Evolutionary conservation across 1,140 invertebrate species (phyloP).

Genomic region (Paralvinella palmiformis): DNA sequence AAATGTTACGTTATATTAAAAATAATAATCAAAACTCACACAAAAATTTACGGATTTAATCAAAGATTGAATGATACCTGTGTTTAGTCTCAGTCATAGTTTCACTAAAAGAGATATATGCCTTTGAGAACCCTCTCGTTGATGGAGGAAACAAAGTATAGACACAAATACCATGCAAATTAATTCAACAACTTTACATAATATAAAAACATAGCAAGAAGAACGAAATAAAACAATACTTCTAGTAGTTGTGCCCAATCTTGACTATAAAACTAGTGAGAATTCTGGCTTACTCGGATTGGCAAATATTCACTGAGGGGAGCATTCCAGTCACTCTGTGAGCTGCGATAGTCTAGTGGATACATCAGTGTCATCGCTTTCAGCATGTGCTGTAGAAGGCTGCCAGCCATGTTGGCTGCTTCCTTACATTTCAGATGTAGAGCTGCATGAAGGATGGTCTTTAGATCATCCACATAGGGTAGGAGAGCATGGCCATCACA

Average conservation of each 20-base stretch:
- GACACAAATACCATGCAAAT: too few relatives aligned
- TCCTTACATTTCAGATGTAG: conserved; percentile 60
- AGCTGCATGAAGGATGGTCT: conserved; percentile 59
- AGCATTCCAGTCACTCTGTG: conserved; percentile 58
- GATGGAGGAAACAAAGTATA: too few relatives aligned
- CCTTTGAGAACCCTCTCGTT: too few relatives aligned
- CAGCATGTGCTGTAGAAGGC: conserved; percentile 55
- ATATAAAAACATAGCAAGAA: too few relatives aligned
- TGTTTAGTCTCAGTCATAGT: too few relatives aligned
- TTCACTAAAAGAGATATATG: too few relatives aligned
- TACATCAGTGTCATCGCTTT: conserved; percentile 57
- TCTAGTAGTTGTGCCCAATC: conserved; percentile 11
- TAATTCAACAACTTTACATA: too few relatives aligned
- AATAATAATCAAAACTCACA: too few relatives aligned
- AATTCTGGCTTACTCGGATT: conserved; percentile 60
- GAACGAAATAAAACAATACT: too few relatives aligned
- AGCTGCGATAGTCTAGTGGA: conserved; percentile 61
- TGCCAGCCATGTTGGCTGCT: conserved; percentile 56
- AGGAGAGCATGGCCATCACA: conserved; percentile 60
- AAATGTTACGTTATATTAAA: too few relatives aligned
- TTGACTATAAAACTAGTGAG: neutral
- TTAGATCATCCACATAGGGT: conserved; percentile 58
- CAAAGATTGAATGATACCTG: too few relatives aligned
- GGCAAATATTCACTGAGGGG: conserved; percentile 67
- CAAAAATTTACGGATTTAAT: too few relatives aligned